phyloP scores from a whole-genome alignment of 2,888 invertebrate species.

The Brenthis ino region DNA sequence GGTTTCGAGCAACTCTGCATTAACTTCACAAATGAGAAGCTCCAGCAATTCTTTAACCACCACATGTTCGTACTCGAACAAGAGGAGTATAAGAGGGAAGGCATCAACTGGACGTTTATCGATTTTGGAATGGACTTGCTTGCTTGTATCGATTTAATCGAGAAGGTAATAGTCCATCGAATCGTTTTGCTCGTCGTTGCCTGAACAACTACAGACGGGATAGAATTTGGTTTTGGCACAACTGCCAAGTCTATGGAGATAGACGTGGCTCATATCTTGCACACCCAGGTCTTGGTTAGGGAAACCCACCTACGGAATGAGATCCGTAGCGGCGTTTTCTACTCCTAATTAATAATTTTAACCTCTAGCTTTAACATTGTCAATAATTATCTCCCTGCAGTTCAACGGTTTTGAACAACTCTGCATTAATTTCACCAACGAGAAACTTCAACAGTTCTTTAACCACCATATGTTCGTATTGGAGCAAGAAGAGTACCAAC shows the following conservation, averaged over 20 bases:
- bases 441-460: slow-evolving; percentile 99
- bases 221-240: slow-evolving; percentile 41
- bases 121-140: slow-evolving; percentile 98
- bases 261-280: slow-evolving; percentile 44
- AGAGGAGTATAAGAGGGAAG: slow-evolving; percentile 97
- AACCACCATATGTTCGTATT: slow-evolving; percentile 99
- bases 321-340: slow-evolving; percentile 65
- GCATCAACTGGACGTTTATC: slow-evolving; percentile 97
- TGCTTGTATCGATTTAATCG: slow-evolving; percentile 97
- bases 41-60: slow-evolving; percentile 99
- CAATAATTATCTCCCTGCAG: slow-evolving; percentile 83
- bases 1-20: slow-evolving; percentile 99
- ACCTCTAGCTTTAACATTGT: slow-evolving; percentile 63
- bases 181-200: slow-evolving; percentile 43
- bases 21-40: slow-evolving; percentile 98
- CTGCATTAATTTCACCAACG: slow-evolving; percentile 99
- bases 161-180: slow-evolving; percentile 87
- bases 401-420: slow-evolving; percentile 98
- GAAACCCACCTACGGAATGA: slow-evolving; percentile 67
- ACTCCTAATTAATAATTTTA: slow-evolving; percentile 38
- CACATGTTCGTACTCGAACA: slow-evolving; percentile 99
- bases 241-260: slow-evolving; percentile 47
- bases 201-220: slow-evolving; percentile 51
- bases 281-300: slow-evolving; percentile 48
- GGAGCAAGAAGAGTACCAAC: slow-evolving; percentile 98